Evolutionary conservation across 2,888 invertebrate species (phyloP).

Genomic region (Cephalotes varians): DNA sequence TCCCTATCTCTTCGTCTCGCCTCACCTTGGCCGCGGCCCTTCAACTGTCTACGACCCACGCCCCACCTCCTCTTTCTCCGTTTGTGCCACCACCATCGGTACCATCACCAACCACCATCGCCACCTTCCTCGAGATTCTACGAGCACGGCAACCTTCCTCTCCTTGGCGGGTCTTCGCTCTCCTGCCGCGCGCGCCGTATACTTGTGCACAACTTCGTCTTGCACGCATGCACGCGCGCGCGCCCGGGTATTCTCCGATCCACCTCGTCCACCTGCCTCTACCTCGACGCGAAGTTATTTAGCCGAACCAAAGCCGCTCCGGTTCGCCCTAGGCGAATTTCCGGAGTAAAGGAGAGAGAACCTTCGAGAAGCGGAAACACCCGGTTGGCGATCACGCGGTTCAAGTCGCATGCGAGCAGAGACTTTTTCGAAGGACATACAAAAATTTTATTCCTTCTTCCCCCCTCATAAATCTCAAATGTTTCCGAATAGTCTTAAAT

Average conservation of each 20-base stretch:
- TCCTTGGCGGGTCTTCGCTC: conserved; percentile 58
- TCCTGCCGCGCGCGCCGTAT: conserved; percentile 51
- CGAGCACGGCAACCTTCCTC: conserved; percentile 66
- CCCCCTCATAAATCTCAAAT: background rate
- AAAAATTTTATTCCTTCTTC: conserved; percentile 25
- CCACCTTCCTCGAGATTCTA: conserved; percentile 53
- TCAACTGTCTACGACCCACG: conserved; percentile 85
- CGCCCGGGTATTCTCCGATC: conserved; percentile 62
- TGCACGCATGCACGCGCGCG: conserved; percentile 40
- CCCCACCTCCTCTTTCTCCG: conserved; percentile 77
- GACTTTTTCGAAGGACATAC: background rate
- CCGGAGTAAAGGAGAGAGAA: conserved; percentile 60
- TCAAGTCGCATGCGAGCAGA: conserved; percentile 15
- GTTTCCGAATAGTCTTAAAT: background rate
- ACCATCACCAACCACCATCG: conserved; percentile 44
- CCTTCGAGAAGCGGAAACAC: conserved; percentile 61
- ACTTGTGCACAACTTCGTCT: conserved; percentile 52
- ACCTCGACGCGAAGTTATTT: conserved; percentile 66
- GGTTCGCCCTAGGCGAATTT: conserved; percentile 69
- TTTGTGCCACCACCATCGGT: conserved; percentile 66
- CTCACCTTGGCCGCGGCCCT: conserved; percentile 86
- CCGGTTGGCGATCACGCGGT: conserved; percentile 1
- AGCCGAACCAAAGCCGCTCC: conserved; percentile 58
- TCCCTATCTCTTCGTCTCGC: conserved; percentile 74
- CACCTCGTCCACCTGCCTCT: conserved; percentile 73